Conservation (phyloP, 2,888 invertebrate genomes). For the Amphipoea lucens region DNA sequence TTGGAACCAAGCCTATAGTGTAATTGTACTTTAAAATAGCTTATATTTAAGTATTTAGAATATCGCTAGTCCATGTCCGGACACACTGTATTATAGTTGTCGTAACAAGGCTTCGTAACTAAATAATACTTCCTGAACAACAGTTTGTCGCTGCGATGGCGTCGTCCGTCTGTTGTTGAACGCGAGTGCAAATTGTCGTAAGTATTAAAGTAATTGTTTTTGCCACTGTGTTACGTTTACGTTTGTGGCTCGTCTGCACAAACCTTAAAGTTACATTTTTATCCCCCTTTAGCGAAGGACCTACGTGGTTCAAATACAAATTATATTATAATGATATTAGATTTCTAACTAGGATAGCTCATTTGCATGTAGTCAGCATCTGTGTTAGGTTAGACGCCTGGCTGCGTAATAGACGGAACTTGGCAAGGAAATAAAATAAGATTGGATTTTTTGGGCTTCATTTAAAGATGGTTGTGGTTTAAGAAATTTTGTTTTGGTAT, state of each 20-base stretch:
- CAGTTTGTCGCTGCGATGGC: neutral
- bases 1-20: too few species aligned
- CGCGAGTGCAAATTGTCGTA: neutral
- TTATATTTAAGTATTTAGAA: too few species aligned
- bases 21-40: too few species aligned
- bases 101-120: neutral
- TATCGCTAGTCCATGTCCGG: too few species aligned
- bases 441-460: slow-evolving; percentile 42
- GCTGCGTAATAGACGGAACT: slow-evolving; percentile 33
- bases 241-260: slow-evolving; percentile 9
- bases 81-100: too few species aligned
- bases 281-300: slow-evolving; percentile 15
- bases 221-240: too few species aligned
- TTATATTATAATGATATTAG: slow-evolving; percentile 49
- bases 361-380: slow-evolving; percentile 52
- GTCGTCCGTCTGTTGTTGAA: too few species aligned
- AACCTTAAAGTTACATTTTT: neutral
- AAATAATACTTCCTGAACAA: neutral
- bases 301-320: slow-evolving; percentile 58
- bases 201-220: neutral
- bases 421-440: slow-evolving; percentile 23
- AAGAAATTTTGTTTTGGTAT: slow-evolving; percentile 10
- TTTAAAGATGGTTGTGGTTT: neutral
- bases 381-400: slow-evolving; percentile 20
- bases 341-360: slow-evolving; percentile 45